These are phyloP conservation scores for Taxidea taxus DNA, from an alignment of 2,113 vertebrate genomes.

Conservation along the genomic window DNA sequence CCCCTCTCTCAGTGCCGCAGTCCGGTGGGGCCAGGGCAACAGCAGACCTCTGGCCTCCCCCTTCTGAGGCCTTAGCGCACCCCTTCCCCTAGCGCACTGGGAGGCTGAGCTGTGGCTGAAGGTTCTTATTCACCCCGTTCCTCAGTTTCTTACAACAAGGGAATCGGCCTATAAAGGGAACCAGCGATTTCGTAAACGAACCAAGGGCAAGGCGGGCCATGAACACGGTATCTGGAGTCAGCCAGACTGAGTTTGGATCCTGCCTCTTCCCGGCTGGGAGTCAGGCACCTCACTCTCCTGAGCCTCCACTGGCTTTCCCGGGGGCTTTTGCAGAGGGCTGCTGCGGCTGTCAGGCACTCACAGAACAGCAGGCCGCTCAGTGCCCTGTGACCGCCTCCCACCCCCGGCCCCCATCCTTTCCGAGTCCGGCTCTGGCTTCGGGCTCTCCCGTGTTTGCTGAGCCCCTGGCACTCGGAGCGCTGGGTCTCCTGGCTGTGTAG, in stretches of 20 bases:
- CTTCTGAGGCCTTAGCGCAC: fast-evolving
- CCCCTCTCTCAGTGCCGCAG: not conserved
- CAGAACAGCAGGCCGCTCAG: fast-evolving
- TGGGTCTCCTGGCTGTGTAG: fast-evolving
- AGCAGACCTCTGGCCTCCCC: not conserved
- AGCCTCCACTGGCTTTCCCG: not conserved
- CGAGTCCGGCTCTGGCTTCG: fast-evolving
- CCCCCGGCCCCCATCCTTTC: not conserved
- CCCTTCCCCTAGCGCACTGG: fast-evolving
- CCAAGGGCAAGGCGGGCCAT: not conserved
- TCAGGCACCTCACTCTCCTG: fast-evolving
- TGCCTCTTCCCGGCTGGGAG: not conserved
- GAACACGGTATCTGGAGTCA: fast-evolving
- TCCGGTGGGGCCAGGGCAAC: not conserved
- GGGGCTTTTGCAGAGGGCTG: no score
- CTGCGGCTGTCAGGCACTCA: no score
- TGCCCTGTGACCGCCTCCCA: fast-evolving
- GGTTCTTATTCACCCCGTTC: no score
- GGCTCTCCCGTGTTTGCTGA: no score
- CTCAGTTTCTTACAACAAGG: not conserved
- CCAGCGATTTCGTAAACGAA: not conserved
- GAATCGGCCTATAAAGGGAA: not conserved
- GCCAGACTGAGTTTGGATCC: not conserved
- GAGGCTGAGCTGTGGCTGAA: fast-evolving
- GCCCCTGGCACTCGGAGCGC: fast-evolving